Evolutionary conservation across 2,113 vertebrate genomes (phyloP).

Genomic region (Willisornis vidua): DNA sequence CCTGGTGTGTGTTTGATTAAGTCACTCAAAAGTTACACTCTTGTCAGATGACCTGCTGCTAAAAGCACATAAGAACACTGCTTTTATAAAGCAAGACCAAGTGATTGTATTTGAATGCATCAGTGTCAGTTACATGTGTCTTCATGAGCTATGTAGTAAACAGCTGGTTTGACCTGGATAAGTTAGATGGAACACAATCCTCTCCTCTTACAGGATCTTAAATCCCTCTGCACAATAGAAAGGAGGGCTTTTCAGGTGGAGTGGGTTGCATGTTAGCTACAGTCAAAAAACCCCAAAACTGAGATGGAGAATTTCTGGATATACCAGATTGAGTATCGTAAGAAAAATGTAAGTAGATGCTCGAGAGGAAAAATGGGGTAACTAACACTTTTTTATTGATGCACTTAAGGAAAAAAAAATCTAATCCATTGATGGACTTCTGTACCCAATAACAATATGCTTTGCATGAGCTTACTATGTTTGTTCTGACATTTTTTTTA

Average conservation of each 20-base stretch:
- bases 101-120: background rate
- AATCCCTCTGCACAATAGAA: slow-evolving; percentile 48
- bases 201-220: slow-evolving; percentile 65
- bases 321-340: slow-evolving; percentile 80
- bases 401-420: background rate
- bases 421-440: background rate
- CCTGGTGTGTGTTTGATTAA: background rate
- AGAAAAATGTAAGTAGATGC: slow-evolving; percentile 75
- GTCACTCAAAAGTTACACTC: background rate
- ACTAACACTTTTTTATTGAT: background rate
- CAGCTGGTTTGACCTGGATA: background rate
- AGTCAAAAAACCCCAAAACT: background rate
- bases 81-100: background rate
- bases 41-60: slow-evolving; percentile 2
- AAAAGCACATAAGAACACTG: background rate
- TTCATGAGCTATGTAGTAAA: background rate
- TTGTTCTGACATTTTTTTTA: background rate
- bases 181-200: background rate
- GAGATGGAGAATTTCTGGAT: slow-evolving; percentile 97
- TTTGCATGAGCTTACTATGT: background rate
- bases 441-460: background rate
- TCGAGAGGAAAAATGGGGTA: background rate
- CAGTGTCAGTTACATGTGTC: background rate
- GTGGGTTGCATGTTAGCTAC: background rate
- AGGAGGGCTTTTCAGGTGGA: slow-evolving; percentile 13